Percentiles rank a stretch among this genome's conserved stretches.
phyloP scores from a whole-genome alignment of 1,140 invertebrate genomes.

The Drosophila arawakana region DNA sequence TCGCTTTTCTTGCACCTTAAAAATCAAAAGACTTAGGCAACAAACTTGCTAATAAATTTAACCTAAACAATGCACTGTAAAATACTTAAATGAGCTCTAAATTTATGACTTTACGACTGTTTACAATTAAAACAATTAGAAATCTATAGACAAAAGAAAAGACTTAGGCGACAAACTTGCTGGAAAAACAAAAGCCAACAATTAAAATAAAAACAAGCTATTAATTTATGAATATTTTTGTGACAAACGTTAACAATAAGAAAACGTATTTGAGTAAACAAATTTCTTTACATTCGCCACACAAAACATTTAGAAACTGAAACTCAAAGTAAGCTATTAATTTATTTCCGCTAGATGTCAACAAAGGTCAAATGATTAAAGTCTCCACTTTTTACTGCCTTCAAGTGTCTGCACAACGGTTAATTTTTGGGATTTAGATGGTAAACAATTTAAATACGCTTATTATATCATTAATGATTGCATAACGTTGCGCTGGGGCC shows the following conservation, averaged over 20 bases:
- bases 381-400: neutral
- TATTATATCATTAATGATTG: conserved; percentile 76
- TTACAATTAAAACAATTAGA: no score
- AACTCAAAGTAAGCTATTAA: conserved; percentile 43
- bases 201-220: neutral
- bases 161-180: conserved; percentile 59
- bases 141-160: conserved; percentile 12
- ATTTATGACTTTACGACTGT: neutral
- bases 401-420: conserved; percentile 14
- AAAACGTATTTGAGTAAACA: neutral
- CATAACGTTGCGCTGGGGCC: conserved; percentile 54
- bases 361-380: conserved; percentile 65
- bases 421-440: neutral
- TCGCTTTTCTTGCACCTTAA: neutral
- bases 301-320: conserved; percentile 1
- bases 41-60: conserved; percentile 39
- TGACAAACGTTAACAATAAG: neutral
- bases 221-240: neutral
- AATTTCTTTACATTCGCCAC: conserved; percentile 1
- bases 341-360: conserved; percentile 58
- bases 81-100: conserved; percentile 1
- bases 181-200: neutral
- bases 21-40: conserved; percentile 62
- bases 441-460: conserved; percentile 11
- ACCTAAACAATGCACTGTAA: neutral